Conservation (phyloP, 2,888 invertebrate genomes). For the Aphidoletes aphidimyza region DNA sequence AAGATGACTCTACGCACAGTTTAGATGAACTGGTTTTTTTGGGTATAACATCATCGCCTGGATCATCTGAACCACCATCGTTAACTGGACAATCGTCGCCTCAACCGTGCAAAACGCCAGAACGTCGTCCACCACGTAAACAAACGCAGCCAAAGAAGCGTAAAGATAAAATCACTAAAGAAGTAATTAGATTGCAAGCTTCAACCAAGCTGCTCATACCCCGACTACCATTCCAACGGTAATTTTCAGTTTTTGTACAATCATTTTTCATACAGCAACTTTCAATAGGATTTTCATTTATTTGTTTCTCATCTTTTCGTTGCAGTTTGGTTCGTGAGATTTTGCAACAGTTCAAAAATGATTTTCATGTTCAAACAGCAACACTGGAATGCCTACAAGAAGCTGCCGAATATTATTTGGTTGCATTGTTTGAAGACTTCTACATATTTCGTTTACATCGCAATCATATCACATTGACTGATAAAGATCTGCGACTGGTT, state of each 20-base stretch:
- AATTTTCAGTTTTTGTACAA: neutral
- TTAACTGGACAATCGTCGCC: neutral
- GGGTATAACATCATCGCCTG: neutral
- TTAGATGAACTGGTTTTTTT: neutral
- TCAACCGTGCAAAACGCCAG: neutral
- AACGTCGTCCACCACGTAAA: neutral
- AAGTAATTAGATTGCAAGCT: neutral
- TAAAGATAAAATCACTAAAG: neutral
- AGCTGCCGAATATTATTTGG: conserved; percentile 67
- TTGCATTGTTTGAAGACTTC: conserved; percentile 68
- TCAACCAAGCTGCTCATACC: neutral
- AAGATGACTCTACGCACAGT: neutral
- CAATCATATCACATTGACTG: conserved; percentile 66
- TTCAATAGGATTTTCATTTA: neutral
- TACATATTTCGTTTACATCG: conserved; percentile 66
- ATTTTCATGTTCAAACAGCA: conserved; percentile 61
- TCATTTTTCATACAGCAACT: neutral
- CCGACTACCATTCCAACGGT: neutral
- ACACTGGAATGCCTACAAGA: conserved; percentile 68
- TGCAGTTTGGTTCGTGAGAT: conserved; percentile 13
- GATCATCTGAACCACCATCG: no score
- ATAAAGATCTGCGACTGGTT: conserved; percentile 67
- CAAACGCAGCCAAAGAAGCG: neutral
- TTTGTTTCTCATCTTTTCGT: neutral
- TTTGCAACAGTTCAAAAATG: neutral